Conservation (phyloP, 1,140 invertebrate species). For the Liolophura sinensis region DNA sequence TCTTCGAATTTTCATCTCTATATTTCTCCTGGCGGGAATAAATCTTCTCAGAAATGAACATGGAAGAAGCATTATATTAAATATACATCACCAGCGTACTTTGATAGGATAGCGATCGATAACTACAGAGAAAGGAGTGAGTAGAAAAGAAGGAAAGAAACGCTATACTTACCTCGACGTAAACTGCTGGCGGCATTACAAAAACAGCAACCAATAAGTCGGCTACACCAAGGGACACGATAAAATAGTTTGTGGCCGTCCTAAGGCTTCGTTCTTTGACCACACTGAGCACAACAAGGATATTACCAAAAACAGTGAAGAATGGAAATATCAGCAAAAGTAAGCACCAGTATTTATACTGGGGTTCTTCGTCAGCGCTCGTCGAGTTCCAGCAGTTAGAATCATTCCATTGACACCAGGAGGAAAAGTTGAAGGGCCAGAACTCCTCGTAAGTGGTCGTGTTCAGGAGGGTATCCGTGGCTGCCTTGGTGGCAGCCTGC, state of each 20-base stretch:
- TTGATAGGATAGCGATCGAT: too few species aligned
- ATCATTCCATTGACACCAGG: too few species aligned
- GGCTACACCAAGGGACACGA: conserved; percentile 95
- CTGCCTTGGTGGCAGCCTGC: too few species aligned
- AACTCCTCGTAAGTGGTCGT: too few species aligned
- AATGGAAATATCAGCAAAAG: conserved; percentile 87
- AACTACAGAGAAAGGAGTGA: not conserved
- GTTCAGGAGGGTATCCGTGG: too few species aligned
- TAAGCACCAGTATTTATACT: conserved; percentile 74
- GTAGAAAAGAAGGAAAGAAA: not conserved
- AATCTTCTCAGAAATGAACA: too few species aligned
- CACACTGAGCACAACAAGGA: conserved; percentile 93
- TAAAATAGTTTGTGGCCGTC: conserved; percentile 98
- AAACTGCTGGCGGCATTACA: conserved; percentile 98
- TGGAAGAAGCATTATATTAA: too few species aligned
- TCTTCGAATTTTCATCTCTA: too few species aligned
- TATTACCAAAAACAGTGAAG: conserved; percentile 94
- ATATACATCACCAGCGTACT: too few species aligned
- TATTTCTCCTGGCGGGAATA: too few species aligned
- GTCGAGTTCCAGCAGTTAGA: too few species aligned
- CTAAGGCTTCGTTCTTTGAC: conserved; percentile 79
- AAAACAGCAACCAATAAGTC: conserved; percentile 94
- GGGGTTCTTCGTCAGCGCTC: conserved; percentile 40
- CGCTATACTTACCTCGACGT: conserved; percentile 82
- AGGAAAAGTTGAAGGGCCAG: too few species aligned